Conservation (phyloP, 2,888 invertebrate genomes). For the Ormia ochracea region DNA sequence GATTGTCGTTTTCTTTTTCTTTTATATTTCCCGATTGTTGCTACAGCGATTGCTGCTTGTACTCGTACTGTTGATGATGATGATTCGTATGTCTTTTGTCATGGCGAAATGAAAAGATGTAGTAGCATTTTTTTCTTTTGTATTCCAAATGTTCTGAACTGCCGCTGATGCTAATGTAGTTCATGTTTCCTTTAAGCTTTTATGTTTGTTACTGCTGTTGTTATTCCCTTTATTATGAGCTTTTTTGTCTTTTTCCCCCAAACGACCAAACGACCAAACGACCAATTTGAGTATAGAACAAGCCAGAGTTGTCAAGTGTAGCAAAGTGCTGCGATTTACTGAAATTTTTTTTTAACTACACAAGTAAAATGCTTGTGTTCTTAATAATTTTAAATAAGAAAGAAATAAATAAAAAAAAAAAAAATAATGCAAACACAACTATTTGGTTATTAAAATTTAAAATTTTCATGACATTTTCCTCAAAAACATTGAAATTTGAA, state of each 20-base stretch:
- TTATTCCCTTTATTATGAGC: background rate
- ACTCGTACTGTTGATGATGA: conserved; percentile 49
- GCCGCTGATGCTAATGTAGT: conserved; percentile 62
- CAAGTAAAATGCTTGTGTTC: too few relatives aligned
- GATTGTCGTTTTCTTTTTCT: conserved; percentile 28
- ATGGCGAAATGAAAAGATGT: conserved; percentile 43
- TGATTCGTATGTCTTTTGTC: conserved; percentile 56
- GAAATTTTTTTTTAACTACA: too few relatives aligned
- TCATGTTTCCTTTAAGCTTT: conserved; percentile 50
- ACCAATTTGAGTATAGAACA: conserved; percentile 13
- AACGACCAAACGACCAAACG: conserved; percentile 11
- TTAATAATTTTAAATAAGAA: too few relatives aligned
- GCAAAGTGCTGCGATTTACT: too few relatives aligned
- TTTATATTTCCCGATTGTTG: conserved; percentile 28
- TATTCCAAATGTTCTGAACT: conserved; percentile 49
- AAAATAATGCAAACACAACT: too few relatives aligned
- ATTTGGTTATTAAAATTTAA: too few relatives aligned
- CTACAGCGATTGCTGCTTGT: conserved; percentile 29
- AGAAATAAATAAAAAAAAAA: too few relatives aligned
- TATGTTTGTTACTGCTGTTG: conserved; percentile 10
- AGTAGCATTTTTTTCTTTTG: conserved; percentile 41
- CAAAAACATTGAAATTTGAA: too few relatives aligned
- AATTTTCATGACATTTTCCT: too few relatives aligned
- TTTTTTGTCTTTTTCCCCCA: background rate
- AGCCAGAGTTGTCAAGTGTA: background rate